These are phyloP conservation scores for Drosophila sechellia DNA, from an alignment of 1,140 invertebrate species.

Conservation along the genomic window DNA sequence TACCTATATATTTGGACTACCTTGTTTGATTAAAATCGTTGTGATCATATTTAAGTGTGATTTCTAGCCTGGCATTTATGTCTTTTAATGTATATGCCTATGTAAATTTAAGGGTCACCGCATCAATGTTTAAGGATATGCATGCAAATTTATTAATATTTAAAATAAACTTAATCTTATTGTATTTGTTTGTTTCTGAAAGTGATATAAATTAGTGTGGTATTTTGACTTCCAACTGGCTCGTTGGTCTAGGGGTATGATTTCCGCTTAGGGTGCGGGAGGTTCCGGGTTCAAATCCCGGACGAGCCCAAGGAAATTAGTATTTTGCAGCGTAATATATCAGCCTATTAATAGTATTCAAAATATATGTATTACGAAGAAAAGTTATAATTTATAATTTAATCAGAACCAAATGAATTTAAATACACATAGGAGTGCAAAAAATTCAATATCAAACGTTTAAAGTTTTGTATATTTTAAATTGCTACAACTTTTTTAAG, in stretches of 20 bases:
- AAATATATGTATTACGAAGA: not conserved
- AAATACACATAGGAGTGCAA: no score
- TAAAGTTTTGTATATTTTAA: not conserved
- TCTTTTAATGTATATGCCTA: not conserved
- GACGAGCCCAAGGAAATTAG: slow-evolving; percentile 83
- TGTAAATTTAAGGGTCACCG: not conserved
- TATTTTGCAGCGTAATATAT: not conserved
- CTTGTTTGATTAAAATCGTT: not conserved
- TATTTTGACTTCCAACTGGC: slow-evolving; percentile 51
- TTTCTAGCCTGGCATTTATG: not conserved
- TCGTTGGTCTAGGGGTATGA: slow-evolving; percentile 88
- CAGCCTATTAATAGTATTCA: not conserved
- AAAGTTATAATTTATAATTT: not conserved
- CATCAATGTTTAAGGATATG: not conserved
- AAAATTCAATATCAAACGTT: not conserved
- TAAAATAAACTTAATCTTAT: not conserved
- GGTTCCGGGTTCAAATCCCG: slow-evolving; percentile 88
- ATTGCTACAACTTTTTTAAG: not conserved
- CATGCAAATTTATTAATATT: not conserved
- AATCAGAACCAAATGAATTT: no score
- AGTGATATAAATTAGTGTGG: not conserved
- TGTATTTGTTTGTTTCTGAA: no score
- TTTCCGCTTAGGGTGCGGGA: slow-evolving; percentile 88
- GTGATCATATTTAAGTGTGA: no score
- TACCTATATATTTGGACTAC: not conserved